Conservation (phyloP, 2,797 vertebrate genomes). For the Clarias pachynema region DNA sequence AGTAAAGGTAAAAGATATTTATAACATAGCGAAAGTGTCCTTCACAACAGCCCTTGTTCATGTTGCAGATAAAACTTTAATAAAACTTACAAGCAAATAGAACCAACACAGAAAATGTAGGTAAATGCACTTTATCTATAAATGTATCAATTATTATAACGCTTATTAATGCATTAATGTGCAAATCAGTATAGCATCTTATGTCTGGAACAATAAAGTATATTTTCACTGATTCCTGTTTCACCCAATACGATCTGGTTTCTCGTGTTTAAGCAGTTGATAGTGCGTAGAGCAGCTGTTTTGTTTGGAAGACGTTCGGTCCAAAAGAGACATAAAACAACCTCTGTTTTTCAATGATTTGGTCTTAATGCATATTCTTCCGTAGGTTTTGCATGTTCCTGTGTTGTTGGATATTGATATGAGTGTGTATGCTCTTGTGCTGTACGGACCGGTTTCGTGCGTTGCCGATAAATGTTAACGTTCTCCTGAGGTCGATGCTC, state of each 20-base stretch:
- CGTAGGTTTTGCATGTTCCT: slow-evolving; percentile 55
- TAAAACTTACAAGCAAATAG: not conserved
- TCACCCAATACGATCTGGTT: not conserved
- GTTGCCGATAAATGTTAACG: slow-evolving; percentile 53
- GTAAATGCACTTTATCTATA: not conserved
- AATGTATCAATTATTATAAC: not conserved
- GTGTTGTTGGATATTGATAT: slow-evolving; percentile 50
- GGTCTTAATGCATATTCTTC: slow-evolving; percentile 26
- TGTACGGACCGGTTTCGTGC: slow-evolving; percentile 55
- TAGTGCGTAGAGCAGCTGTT: not conserved
- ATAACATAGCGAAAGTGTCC: not conserved
- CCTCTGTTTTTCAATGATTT: slow-evolving; percentile 13
- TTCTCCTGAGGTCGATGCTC: slow-evolving; percentile 38
- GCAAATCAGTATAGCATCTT: not conserved
- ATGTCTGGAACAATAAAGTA: not conserved
- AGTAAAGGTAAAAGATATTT: not conserved
- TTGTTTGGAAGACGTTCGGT: not conserved
- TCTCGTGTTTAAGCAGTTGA: not conserved
- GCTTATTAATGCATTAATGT: not conserved
- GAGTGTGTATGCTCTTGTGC: slow-evolving; percentile 53
- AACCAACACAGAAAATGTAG: too few relatives aligned
- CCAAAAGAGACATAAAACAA: not conserved
- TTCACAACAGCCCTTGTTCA: not conserved
- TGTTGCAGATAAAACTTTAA: not conserved
- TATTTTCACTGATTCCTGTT: not conserved